phyloP scores from a whole-genome alignment of 2,113 vertebrate species.

The Platysternon megacephalum region DNA sequence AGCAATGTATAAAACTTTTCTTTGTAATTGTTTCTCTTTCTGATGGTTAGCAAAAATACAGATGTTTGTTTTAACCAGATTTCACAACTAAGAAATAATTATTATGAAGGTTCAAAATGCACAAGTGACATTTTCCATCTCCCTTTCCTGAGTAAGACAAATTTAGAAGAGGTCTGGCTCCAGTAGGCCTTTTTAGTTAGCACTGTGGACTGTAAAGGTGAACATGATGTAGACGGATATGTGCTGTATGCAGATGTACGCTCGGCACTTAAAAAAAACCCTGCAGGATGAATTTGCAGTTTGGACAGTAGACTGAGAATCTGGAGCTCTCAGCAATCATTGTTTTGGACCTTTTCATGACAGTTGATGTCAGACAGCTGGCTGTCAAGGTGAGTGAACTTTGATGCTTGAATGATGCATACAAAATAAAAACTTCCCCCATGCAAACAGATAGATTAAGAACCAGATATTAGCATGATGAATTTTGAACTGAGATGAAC shows the following conservation, averaged over 20 bases:
- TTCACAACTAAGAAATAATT: background rate
- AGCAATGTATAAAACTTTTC: background rate
- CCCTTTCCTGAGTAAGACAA: background rate
- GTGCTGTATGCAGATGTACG: background rate
- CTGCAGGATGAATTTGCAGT: background rate
- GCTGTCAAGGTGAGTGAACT: background rate
- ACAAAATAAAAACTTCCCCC: background rate
- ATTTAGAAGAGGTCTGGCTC: background rate
- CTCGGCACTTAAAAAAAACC: background rate
- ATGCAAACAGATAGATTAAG: background rate
- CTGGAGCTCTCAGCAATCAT: background rate
- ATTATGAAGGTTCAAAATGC: background rate
- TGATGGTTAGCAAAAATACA: background rate
- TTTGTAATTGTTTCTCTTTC: background rate
- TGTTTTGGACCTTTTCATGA: background rate
- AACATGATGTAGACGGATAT: background rate
- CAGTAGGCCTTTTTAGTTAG: background rate
- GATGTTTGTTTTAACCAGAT: background rate
- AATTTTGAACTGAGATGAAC: background rate
- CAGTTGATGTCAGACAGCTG: background rate
- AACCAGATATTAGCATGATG: background rate
- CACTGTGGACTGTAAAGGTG: background rate
- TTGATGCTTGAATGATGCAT: background rate
- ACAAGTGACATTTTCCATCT: background rate
- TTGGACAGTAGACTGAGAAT: background rate